Evolutionary conservation across 2,113 vertebrate species (phyloP), one percentile per base, ranked within the genome.

Genomic region (Protomyctophum bolini): DNA sequence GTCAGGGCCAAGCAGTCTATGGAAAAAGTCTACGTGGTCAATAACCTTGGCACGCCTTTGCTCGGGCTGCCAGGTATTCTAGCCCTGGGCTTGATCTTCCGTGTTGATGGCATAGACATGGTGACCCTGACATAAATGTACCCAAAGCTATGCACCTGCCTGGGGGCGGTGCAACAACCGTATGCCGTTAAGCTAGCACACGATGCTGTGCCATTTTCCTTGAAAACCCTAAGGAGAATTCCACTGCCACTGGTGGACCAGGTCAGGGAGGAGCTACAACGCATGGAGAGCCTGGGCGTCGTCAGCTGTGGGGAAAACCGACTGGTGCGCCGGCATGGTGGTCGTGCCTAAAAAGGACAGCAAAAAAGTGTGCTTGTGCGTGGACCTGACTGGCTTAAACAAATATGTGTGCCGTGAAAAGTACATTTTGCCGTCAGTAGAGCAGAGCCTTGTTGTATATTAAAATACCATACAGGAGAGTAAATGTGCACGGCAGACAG

Each of bases 341-440:
- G 63, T 70, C 1, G 55, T 72, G 7, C 75, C 72, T 0, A 72
- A 77, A 29, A 68, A 63, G 12, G 58, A 76, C 6, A 10, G 8
- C 0, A 1, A 8, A 0, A 7, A 2, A 1, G 68, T 80, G 5
- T 0, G 28, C 0, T n/a, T 79, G 1, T 82, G 77, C 55, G 63
- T 82, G 6, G 77, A 86, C 41, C 64, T 86, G 3, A 79, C 72
- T 0, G 14, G 70, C 1, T 10, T 84, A 0, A 86, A 81, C 0
- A 7, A 68, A 5, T 54, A 21, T 10, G 75, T 76, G n/a, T 65
- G 65, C 3, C 1, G 52, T 2, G 58, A 72, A 29, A 62, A 76
- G 7, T 77, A 72, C 21, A 78, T 72, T 1, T 48, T 80, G 9
- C 74, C 63, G 0, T 68, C 72, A 11, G 81, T 76, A 0, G 68